Percentiles rank a stretch among this genome's conserved stretches.
These are phyloP conservation scores for Ceraclea dissimilis DNA, from an alignment of 2,888 invertebrate genomes.

Conservation along the genomic window DNA sequence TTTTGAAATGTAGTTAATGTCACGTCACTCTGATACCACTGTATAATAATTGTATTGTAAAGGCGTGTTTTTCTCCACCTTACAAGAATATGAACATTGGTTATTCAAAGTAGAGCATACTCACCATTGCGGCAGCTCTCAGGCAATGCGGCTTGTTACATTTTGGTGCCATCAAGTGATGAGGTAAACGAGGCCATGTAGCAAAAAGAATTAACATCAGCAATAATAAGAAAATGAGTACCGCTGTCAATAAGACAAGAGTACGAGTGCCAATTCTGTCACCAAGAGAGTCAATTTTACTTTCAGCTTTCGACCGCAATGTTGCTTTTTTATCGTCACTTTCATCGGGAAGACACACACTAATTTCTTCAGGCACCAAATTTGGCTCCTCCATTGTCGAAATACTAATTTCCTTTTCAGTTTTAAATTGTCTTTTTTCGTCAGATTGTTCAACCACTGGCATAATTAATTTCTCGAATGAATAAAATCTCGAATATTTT, in stretches of 20 bases:
- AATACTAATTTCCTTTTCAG: background rate
- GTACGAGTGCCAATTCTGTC: slow-evolving; percentile 5
- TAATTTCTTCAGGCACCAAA: slow-evolving; percentile 2
- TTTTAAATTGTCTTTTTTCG: background rate
- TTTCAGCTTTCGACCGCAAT: background rate
- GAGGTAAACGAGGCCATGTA: slow-evolving; percentile 40
- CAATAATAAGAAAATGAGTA: slow-evolving; percentile 37
- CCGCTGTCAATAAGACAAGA: slow-evolving; percentile 2
- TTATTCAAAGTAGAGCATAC: no score
- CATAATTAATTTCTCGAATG: no score
- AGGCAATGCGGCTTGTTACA: slow-evolving; percentile 44
- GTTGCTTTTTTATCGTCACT: slow-evolving; percentile 3
- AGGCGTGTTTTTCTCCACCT: no score
- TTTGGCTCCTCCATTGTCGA: background rate
- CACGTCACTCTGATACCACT: no score
- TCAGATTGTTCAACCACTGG: background rate
- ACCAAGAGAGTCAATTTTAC: background rate
- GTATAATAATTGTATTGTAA: no score
- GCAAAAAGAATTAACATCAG: slow-evolving; percentile 39
- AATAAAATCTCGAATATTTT: no score
- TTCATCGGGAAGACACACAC: slow-evolving; percentile 7
- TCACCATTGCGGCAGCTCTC: slow-evolving; percentile 44
- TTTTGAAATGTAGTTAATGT: no score
- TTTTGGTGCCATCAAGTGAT: slow-evolving; percentile 35
- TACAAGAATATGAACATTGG: no score